Evolutionary conservation across 2,113 vertebrate genomes (phyloP), one percentile per base, ranked within the genome.

Genomic region (Otis tarda): DNA sequence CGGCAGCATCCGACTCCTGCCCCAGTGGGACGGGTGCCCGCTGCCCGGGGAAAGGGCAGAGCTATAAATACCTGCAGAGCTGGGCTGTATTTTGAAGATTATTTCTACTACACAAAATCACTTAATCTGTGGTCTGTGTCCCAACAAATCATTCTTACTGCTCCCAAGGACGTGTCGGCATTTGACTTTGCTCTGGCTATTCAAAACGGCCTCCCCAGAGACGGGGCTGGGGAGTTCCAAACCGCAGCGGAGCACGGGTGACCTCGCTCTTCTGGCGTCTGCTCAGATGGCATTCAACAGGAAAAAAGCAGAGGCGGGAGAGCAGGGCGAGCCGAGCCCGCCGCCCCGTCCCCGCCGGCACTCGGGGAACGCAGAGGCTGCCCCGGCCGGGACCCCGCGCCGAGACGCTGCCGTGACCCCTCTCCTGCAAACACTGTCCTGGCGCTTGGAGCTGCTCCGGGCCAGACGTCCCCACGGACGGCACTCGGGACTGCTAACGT

Each of bases 51-150:
- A 90, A 94, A 91, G 70, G 88, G 89, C 73, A 78, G 52, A 59
- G 78, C 92, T 84, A 88, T 70, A 89, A 94, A 83, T 95, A 94
- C 53, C 75, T 60, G n/a, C 4, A 12, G n/a, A 81, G 68, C 41
- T 14, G 45, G 45, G 57, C 31, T 84, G 22, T 41, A 35, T 45
- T 70, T 87, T 78, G 23, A 15, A 87, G 57, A 73, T 69, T 25
- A 91, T 55, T 87, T 76, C 75, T 76, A 20, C 39, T 60, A 28
- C 67, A 53, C 33, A 64, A 84, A 92, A 65, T 75, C 67, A 56
- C 55, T 64, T 75, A 55, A 47, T 59, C 83, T 86, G 63, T 22
- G 33, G 49, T 69, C 64, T 41, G 37, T 31, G 23, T 39, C 60
- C 84, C 2, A 1, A 55, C 60, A 55, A 80, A 64, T 25, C 67